Conservation (phyloP, 2,797 vertebrate species). For the Acanthurus tractus region DNA sequence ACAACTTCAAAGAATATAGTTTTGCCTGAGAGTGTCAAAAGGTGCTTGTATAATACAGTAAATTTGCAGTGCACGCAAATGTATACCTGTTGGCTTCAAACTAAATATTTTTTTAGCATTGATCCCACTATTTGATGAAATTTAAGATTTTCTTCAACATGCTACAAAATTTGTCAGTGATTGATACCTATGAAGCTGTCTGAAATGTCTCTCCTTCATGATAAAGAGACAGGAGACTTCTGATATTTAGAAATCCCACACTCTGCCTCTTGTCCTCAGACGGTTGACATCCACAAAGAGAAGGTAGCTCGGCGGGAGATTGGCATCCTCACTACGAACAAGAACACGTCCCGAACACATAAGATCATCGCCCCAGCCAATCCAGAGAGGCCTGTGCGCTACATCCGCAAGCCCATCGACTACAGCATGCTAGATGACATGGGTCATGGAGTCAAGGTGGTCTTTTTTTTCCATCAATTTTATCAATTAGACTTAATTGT, state of each 20-base stretch:
- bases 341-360: constrained; percentile 99
- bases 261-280: constrained; percentile 80
- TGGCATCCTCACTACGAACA: constrained; percentile 99
- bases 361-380: constrained; percentile 99
- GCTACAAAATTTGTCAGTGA: not conserved
- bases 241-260: no score
- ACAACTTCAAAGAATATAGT: not conserved
- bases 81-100: not conserved
- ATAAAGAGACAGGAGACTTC: not conserved
- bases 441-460: constrained; percentile 99
- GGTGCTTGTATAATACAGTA: constrained; percentile 30
- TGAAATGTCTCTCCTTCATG: not conserved
- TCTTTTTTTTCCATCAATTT: not conserved
- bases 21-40: not conserved
- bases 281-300: constrained; percentile 99
- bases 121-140: not conserved
- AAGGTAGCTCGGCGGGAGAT: constrained; percentile 99
- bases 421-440: constrained; percentile 98
- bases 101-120: not conserved
- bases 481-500: not conserved
- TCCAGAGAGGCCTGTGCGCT: constrained; percentile 97
- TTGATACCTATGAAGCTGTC: not conserved
- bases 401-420: constrained; percentile 98
- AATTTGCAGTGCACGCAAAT: constrained; percentile 21
- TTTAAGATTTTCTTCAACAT: not conserved